Evolutionary conservation across 2,888 invertebrate genomes (phyloP).

Genomic region (Caenorhabditis auriculariae): DNA sequence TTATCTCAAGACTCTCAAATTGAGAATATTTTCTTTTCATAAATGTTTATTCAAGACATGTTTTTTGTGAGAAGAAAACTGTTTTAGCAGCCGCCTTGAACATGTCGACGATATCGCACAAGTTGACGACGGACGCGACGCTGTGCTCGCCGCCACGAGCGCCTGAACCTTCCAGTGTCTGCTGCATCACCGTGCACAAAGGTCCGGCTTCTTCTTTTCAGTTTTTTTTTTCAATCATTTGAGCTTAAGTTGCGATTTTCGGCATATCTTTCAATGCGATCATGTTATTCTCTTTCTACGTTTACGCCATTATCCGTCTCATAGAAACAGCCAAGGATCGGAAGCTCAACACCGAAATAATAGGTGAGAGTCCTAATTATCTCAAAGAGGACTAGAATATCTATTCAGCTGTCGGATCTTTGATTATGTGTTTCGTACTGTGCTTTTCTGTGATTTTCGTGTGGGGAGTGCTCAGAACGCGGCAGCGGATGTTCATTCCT

Average conservation of each 20-base stretch:
- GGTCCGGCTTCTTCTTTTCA: conserved; percentile 7
- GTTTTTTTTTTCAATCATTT: too few relatives aligned
- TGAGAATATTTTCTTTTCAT: too few relatives aligned
- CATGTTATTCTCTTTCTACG: conserved; percentile 14
- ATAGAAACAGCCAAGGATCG: conserved; percentile 21
- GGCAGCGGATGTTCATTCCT: conserved; percentile 18
- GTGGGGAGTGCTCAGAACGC: conserved; percentile 18
- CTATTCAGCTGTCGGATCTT: conserved; percentile 22
- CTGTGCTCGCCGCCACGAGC: conserved; percentile 16
- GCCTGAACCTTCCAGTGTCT: conserved; percentile 22
- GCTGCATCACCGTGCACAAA: conserved; percentile 28
- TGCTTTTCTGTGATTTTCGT: conserved; percentile 20
- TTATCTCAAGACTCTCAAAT: too few relatives aligned
- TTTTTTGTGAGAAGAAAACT: too few relatives aligned
- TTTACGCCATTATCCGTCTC: conserved; percentile 17
- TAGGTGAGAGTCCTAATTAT: too few relatives aligned
- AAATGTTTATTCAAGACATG: too few relatives aligned
- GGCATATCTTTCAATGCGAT: conserved; percentile 26
- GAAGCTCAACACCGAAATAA: conserved; percentile 17
- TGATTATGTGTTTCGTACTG: conserved; percentile 14
- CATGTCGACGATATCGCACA: conserved; percentile 32
- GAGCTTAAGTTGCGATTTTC: conserved; percentile 32
- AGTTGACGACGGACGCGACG: conserved; percentile 23
- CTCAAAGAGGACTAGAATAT: too few relatives aligned
- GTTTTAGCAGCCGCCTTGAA: too few relatives aligned